Base-by-base conservation (phyloP, 2,797 vertebrate genomes). In the Galagoides demidoff region DNA sequence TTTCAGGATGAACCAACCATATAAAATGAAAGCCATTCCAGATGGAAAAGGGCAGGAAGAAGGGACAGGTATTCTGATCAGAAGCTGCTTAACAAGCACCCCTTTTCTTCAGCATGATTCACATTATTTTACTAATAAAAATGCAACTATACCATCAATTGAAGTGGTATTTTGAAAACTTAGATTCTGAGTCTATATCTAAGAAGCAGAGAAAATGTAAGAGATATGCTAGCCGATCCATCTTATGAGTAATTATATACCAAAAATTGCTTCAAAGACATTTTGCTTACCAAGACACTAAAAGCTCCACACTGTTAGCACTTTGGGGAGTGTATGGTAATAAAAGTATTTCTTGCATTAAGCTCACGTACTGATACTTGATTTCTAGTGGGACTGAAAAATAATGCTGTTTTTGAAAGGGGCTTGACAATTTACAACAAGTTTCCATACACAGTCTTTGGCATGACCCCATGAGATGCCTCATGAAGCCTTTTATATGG, bases 1-100 rank as follows among this genome's bases (percentile, higher is more conserved):
- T 49, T 61, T 96, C 85, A 95, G 92, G 92, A 97, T 87, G 92
- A 97, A 97, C 96, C 96, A 97, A 97, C 96, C 96, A 52, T 93
- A 92, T 93, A 97, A 98, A 96, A 96, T 97, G 92, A 96, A 97
- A 98, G 97, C 91, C 96, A 88, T 97, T 97, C 91, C 90, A 90
- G 74, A 96, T 92, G 95, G 93, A 95, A 92, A 97, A 97, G 95
- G 74, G 55, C 59, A 90, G 97, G 96, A 97, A 95, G 92, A 97
- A 92, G 31, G 37, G 14, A 95, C 88, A 97, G 97, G 82, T 94
- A 97, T 98, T 98, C 97, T 97, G 92, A 96, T 98, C 97, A 96
- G 77, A 88, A 93, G 92, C 94, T 94, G 94, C 96, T 97, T 96
- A 91, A 84, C 79, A 93, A 89, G 93, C 92, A 94, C 96, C 87